Conservation (phyloP, 2,113 vertebrate species). For the Archilochus colubris region DNA sequence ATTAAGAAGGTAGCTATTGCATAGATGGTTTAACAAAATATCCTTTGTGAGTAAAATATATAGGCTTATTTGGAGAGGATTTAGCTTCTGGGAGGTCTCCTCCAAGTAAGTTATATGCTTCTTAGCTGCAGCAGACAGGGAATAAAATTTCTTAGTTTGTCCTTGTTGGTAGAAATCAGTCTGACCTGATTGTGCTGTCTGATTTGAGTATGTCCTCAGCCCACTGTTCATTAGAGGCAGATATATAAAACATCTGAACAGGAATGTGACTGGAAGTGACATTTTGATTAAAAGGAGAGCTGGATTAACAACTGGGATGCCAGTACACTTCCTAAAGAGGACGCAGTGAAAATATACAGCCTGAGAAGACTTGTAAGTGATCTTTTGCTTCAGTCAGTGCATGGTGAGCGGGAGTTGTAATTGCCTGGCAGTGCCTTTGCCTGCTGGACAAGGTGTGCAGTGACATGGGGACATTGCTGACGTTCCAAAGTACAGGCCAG, state of each 20-base stretch:
- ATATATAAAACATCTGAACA: not conserved
- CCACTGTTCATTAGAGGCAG: not conserved
- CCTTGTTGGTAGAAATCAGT: conserved; percentile 5
- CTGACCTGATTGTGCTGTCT: not conserved
- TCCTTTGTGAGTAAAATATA: conserved; percentile 45
- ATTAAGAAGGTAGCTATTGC: conserved; percentile 48
- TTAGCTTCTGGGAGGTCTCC: conserved; percentile 31
- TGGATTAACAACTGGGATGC: not conserved
- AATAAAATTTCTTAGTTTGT: not conserved
- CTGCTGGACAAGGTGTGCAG: not conserved
- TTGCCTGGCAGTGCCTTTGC: not conserved
- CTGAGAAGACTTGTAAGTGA: not conserved
- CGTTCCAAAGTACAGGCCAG: not conserved
- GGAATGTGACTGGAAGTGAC: not conserved
- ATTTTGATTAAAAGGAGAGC: not conserved
- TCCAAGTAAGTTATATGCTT: not conserved
- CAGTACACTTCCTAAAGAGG: not conserved
- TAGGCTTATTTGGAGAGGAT: conserved; percentile 30
- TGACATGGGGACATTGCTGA: rapidly evolving
- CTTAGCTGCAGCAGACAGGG: conserved; percentile 43
- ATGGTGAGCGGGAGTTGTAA: rapidly evolving
- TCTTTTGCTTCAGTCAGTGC: rapidly evolving
- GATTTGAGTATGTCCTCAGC: not conserved
- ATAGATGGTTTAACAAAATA: conserved; percentile 51
- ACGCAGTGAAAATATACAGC: not conserved